Percentiles rank a stretch among this genome's conserved stretches.
These are phyloP conservation scores for Drosophila punjabiensis DNA, from an alignment of 1,140 invertebrate species.

Conservation along the genomic window DNA sequence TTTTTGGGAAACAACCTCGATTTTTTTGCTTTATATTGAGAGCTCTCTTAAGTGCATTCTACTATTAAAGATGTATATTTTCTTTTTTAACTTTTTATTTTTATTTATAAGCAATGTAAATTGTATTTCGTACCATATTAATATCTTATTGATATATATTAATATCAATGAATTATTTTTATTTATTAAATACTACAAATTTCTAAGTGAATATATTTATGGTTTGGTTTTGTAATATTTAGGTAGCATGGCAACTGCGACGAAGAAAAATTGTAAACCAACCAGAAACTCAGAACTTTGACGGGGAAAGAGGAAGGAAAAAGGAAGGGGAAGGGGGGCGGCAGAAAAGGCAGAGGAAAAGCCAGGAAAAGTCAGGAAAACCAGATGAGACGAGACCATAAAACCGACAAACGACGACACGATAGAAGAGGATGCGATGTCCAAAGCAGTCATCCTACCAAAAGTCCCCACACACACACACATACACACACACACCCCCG, in stretches of 20 bases:
- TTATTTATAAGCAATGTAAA: too few species aligned
- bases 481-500: not conserved
- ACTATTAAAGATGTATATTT: too few species aligned
- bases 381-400: conserved; percentile 46
- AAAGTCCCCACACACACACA: not conserved
- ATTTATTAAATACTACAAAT: not conserved
- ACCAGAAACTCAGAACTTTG: not conserved
- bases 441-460: conserved; percentile 24
- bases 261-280: conserved; percentile 30
- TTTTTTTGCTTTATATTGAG: not conserved
- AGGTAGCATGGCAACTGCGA: not conserved
- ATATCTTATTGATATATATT: not conserved
- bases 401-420: conserved; percentile 51
- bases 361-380: conserved; percentile 21
- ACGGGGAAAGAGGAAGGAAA: not conserved
- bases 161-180: not conserved
- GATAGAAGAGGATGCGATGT: conserved; percentile 40
- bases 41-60: conserved; percentile 6
- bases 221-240: not conserved
- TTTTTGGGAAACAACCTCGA: conserved; percentile 2
- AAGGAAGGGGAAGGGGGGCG: not conserved
- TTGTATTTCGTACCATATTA: not conserved
- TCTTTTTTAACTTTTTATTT: too few species aligned
- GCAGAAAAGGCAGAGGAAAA: conserved; percentile 1
- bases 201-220: not conserved